Evolutionary conservation across 1,140 invertebrate genomes (phyloP), one percentile per base, ranked within the genome.

Genomic region (Drosophila seguyi): DNA sequence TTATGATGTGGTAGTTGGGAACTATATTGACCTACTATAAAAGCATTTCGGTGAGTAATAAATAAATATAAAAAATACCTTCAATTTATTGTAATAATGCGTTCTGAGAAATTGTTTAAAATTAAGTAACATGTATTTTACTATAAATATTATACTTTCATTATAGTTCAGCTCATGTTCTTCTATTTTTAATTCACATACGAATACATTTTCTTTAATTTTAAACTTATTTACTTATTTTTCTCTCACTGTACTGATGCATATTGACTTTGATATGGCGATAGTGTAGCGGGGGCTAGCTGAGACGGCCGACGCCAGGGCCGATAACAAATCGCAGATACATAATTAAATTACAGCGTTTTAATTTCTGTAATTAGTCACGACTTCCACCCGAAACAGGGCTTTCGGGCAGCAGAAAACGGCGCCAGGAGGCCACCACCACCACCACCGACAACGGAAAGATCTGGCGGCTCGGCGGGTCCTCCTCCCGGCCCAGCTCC

Each of bases 321-420:
- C 57, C 73, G 91, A 92, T 92, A 92, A 92, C 84, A 84, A 92
- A 92, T 91, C 91, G 85, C 78, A 90, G 91, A 92, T 92, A 92
- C 91, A 92, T 92, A 92, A 92, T 92, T 92, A 92, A 92, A 92
- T 92, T 92, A 92, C 91, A 92, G 91, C 88, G 91, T 92, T 92
- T 92, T 91, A 92, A 92, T 92, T 92, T 92, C 91, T 91, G 91
- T 92, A 92, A 92, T 92, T 92, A 92, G 91, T 92, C 91, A 92
- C 91, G 91, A 92, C 81, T 92, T 92, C 48, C 48, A 48, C 38
- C 41, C 55, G 25, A 60, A 47, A 62, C 62, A 61, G 45, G 66
- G 61, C 62, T 52, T 44, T 16, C n/a, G 25, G 41, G 57, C 59
- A 29, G 36, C 11, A 38, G 14, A 42, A 36, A 36, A 27, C 65